Conservation (phyloP, 1,140 invertebrate species). For the Acromyrmex charruanus region DNA sequence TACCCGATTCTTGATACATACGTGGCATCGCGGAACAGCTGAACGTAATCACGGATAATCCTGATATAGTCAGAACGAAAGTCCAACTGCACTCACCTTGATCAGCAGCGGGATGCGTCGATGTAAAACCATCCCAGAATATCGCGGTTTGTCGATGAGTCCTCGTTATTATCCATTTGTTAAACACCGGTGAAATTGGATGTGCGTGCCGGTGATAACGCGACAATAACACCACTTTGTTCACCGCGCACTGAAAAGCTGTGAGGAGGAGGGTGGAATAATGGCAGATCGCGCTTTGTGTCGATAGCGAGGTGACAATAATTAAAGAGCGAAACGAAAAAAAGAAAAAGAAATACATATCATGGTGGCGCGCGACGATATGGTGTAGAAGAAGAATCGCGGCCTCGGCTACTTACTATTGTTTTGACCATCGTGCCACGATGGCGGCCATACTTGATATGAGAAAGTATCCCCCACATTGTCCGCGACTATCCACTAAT, state of each 20-base stretch:
- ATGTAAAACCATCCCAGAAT: conserved; percentile 46
- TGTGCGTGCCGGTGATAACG: conserved; percentile 68
- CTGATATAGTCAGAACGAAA: not conserved
- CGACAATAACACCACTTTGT: conserved; percentile 74
- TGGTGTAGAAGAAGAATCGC: conserved; percentile 51
- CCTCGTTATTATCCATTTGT: conserved; percentile 71
- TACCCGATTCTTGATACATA: not conserved
- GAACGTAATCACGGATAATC: conserved; percentile 9
- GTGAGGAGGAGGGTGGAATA: conserved; percentile 58
- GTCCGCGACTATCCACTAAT: conserved; percentile 86
- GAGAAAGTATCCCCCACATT: conserved; percentile 87
- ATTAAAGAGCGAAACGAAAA: conserved; percentile 37
- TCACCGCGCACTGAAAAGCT: conserved; percentile 74
- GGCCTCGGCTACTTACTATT: conserved; percentile 84
- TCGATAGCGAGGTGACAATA: conserved; percentile 14
- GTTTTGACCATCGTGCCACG: conserved; percentile 86
- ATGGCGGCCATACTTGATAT: conserved; percentile 87
- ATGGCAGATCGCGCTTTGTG: conserved; percentile 16
- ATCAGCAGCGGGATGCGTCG: conserved; percentile 54
- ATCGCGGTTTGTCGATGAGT: conserved; percentile 34
- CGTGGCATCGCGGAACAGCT: not conserved
- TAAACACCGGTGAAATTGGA: conserved; percentile 54
- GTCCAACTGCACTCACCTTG: conserved; percentile 63
- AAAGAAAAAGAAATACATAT: conserved; percentile 51
- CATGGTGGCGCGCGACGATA: conserved; percentile 32